Evolutionary conservation across 2,797 vertebrate species (phyloP).

Genomic region (Graptemys geographica): DNA sequence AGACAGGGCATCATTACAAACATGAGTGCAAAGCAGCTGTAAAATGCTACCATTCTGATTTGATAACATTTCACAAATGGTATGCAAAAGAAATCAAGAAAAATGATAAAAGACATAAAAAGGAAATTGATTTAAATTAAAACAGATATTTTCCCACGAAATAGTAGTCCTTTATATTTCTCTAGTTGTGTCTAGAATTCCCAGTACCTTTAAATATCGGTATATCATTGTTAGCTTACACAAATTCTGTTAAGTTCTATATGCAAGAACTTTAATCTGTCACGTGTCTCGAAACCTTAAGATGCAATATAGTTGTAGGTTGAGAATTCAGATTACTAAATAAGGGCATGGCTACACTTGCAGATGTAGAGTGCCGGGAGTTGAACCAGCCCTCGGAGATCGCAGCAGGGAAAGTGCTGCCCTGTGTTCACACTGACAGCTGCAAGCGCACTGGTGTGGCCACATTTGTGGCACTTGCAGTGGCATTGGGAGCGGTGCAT

Average conservation of each 20-base stretch:
- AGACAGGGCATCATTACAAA: neutral
- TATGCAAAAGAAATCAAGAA: neutral
- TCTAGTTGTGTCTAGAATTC: neutral
- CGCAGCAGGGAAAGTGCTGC: too few relatives aligned
- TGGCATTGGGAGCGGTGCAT: too few relatives aligned
- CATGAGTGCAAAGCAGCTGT: slow-evolving; percentile 9
- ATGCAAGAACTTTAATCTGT: neutral
- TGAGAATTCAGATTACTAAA: neutral
- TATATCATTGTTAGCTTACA: neutral
- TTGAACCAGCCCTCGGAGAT: too few relatives aligned
- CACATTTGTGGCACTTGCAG: too few relatives aligned
- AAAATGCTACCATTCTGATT: neutral
- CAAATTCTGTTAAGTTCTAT: neutral
- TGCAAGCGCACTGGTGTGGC: too few relatives aligned
- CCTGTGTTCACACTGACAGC: too few relatives aligned
- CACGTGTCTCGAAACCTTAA: neutral
- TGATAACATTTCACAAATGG: neutral
- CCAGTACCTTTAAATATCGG: neutral
- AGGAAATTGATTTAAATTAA: neutral
- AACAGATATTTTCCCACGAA: neutral
- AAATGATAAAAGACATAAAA: neutral
- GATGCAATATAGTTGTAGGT: neutral
- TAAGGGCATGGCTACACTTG: neutral
- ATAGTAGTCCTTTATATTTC: neutral
- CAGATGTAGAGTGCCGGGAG: too few relatives aligned